Base-by-base conservation (phyloP, 2,113 vertebrate species). In the Nesogale talazaci region DNA sequence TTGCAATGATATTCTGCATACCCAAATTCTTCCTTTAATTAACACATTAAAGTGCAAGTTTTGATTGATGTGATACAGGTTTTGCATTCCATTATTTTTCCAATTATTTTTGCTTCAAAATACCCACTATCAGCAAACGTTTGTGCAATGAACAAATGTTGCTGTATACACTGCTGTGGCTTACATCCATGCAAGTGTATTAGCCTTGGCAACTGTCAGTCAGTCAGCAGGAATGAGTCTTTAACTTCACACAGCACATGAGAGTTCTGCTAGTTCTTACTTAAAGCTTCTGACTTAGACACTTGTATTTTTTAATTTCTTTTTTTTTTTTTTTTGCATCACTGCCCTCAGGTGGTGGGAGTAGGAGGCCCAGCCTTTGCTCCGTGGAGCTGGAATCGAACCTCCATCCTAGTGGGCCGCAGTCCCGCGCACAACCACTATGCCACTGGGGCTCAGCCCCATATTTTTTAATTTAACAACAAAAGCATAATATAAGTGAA, bases 81-180 rank as follows among this genome's bases (percentile, higher is more conserved):
- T 89, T 31, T 83, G 19, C 10, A 46, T 95, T 91, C 23, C 7
- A 95, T 89, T 95, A 94, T 89, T 93, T 93, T 95, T 56, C 17
- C n/a, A 74, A 20, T 84, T 40, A 89, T 76, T 70, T 86, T 95
- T 92, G 77, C 42, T 91, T 81, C 6, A 67, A 79, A 91, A 80
- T 88, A 76, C 69, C 38, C 10, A 88, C 20, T 88, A 90, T 94
- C 56, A 77, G 82, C 52, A 93, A 94, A 89, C 42, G 79, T 92
- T n/a, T 38, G 22, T 42, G 14, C 29, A 75, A 65, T 19, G 20
- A 72, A n/a, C 40, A 92, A 59, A 87, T 63, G 23, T 87, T 92
- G 1, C 23, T 95, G 5, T 75, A 34, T 36, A 56, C 63, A 1
- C 85, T 90, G 52, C 25, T 40, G 46, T 74, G 29, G 23, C 52